These are phyloP conservation scores for Mystacornis crossleyi DNA, from an alignment of 2,113 vertebrate species.

Conservation along the genomic window DNA sequence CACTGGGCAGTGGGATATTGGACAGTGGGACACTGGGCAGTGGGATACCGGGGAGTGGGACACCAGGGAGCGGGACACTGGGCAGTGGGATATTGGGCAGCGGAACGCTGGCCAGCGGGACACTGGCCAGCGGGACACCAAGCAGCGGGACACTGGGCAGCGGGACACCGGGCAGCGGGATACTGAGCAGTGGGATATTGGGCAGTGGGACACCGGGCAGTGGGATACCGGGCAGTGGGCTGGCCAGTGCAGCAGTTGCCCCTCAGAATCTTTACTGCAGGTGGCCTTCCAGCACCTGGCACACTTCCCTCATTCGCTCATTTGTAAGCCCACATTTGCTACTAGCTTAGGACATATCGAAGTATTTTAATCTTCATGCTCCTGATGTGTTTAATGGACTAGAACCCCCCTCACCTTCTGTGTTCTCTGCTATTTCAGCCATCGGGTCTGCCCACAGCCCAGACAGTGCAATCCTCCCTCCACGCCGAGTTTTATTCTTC, in stretches of 20 bases:
- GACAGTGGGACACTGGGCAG: neutral
- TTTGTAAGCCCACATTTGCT: neutral
- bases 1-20: fast-evolving
- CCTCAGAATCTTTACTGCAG: fast-evolving
- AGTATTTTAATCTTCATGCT: neutral
- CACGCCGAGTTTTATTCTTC: neutral
- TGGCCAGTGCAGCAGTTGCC: fast-evolving
- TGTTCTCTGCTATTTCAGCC: neutral
- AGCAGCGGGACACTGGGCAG: neutral
- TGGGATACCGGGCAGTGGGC: fast-evolving
- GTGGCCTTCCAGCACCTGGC: neutral
- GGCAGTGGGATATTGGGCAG: neutral
- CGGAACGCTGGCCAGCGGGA: neutral
- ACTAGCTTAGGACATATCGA: fast-evolving
- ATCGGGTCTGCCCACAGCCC: neutral
- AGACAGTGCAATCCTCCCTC: neutral
- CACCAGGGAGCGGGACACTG: neutral
- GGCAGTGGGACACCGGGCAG: neutral
- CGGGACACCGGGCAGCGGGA: fast-evolving
- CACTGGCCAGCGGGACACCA: fast-evolving
- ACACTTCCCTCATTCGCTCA: neutral
- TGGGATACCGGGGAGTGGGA: fast-evolving
- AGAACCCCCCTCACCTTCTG: neutral
- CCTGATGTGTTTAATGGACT: neutral
- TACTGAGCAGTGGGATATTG: fast-evolving